These are phyloP conservation scores for Coregonus ussuriensis DNA, from an alignment of 2,797 vertebrate genomes.

Conservation along the genomic window DNA sequence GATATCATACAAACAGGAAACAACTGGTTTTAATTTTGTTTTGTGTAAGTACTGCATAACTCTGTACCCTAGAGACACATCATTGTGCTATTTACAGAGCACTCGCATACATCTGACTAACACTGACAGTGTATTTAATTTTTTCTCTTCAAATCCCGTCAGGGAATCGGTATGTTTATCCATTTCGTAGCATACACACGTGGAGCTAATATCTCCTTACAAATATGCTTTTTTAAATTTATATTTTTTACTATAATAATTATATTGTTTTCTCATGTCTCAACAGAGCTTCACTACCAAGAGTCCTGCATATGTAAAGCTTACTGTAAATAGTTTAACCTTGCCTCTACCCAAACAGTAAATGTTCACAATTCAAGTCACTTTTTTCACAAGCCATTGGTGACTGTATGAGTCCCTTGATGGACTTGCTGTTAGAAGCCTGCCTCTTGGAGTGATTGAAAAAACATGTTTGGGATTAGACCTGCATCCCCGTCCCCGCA, in stretches of 20 bases:
- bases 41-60: neutral
- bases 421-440: conserved; percentile 54
- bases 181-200: neutral
- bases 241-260: neutral
- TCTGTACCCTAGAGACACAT: neutral
- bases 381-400: neutral
- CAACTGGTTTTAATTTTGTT: neutral
- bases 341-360: neutral
- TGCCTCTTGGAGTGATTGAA: conserved; percentile 61
- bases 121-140: too few relatives aligned
- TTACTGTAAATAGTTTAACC: neutral
- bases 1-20: too few relatives aligned
- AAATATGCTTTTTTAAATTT: neutral
- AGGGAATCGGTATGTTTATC: neutral
- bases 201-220: neutral
- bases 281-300: neutral
- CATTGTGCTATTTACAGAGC: neutral
- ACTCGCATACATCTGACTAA: neutral
- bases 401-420: conserved; percentile 43
- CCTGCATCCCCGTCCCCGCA: conserved; percentile 35
- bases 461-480: conserved; percentile 69
- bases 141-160: neutral
- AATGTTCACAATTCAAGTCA: neutral
- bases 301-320: neutral
- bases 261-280: neutral